Evolutionary conservation across 2,797 vertebrate species (phyloP).

Genomic region (Hippocampus kuda): DNA sequence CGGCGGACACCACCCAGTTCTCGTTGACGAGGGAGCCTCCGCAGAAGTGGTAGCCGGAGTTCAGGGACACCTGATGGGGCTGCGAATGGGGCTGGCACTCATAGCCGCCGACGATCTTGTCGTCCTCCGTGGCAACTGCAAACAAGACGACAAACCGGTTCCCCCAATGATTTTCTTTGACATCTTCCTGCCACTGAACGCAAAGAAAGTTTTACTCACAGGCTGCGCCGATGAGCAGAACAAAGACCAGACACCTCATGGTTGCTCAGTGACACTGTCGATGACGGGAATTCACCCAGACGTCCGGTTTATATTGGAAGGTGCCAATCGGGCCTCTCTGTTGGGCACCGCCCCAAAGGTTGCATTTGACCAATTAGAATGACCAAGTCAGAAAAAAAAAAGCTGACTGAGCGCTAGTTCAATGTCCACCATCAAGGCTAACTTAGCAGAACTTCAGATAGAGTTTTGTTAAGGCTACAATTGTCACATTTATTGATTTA

Average conservation of each 20-base stretch:
- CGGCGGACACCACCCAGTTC: constrained; percentile 61
- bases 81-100: constrained; percentile 48
- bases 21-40: constrained; percentile 58
- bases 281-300: constrained; percentile 8
- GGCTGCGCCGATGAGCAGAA: constrained; percentile 62
- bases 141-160: too few species aligned
- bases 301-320: constrained; percentile 27
- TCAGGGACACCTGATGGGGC: constrained; percentile 58
- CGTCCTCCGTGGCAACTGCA: constrained; percentile 24
- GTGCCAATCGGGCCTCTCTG: not conserved
- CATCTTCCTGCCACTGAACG: too few species aligned
- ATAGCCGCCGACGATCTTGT: constrained; percentile 63
- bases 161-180: too few species aligned
- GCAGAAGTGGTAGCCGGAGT: constrained; percentile 53
- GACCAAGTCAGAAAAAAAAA: not conserved
- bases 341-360: not conserved
- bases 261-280: constrained; percentile 2
- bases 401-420: not conserved
- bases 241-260: constrained; percentile 53
- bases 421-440: not conserved
- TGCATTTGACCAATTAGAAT: not conserved
- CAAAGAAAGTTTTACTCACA: constrained; percentile 41
- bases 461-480: not conserved
- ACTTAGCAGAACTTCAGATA: not conserved
- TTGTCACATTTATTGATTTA: not conserved